phyloP scores from a whole-genome alignment of 2,888 invertebrate genomes.

The Parascotia fuliginaria region DNA sequence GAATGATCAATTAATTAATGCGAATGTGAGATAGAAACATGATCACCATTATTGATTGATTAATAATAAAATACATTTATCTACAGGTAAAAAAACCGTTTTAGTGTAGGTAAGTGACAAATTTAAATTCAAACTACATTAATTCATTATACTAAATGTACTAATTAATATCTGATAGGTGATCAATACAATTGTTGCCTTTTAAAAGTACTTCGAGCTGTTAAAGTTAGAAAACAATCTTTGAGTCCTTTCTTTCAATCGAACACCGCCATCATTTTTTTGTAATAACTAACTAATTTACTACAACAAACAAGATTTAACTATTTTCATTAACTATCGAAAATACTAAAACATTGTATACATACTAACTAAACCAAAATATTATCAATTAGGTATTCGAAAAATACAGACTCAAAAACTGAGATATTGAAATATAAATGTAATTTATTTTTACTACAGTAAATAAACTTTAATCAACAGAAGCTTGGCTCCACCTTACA shows the following conservation, averaged over 20 bases:
- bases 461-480: conserved; percentile 58
- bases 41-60: too few relatives aligned
- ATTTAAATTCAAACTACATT: too few relatives aligned
- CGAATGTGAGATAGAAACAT: too few relatives aligned
- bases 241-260: conserved; percentile 3
- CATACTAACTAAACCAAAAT: conserved; percentile 8
- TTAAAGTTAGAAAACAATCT: neutral
- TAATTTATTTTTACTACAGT: conserved; percentile 39
- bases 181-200: too few relatives aligned
- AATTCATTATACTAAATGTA: too few relatives aligned
- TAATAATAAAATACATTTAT: too few relatives aligned
- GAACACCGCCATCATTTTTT: conserved; percentile 16
- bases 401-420: conserved; percentile 25
- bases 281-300: conserved; percentile 27
- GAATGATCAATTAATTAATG: too few relatives aligned
- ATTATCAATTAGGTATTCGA: conserved; percentile 18
- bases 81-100: too few relatives aligned
- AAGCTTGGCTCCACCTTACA: conserved; percentile 74
- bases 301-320: conserved; percentile 23
- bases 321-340: conserved; percentile 14
- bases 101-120: too few relatives aligned
- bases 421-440: conserved; percentile 28
- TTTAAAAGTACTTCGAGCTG: conserved; percentile 1
- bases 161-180: too few relatives aligned
- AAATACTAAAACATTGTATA: conserved; percentile 20